phyloP scores from a whole-genome alignment of 2,113 vertebrate species.

The Lathamus discolor region DNA sequence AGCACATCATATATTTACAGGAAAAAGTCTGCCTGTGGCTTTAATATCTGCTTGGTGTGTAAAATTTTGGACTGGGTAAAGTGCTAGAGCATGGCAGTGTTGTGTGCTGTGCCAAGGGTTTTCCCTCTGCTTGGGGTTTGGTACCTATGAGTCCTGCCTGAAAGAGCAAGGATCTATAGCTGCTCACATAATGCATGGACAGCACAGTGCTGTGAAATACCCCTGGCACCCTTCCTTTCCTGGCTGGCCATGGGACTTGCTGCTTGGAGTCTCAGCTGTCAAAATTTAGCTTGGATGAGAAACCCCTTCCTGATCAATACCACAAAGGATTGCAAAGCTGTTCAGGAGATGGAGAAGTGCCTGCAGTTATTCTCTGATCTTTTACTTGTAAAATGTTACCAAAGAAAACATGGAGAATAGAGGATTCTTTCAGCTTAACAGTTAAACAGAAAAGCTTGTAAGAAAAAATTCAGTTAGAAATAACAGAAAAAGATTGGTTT shows the following conservation, averaged over 20 bases:
- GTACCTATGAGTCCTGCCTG: accelerated
- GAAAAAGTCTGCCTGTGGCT: background rate
- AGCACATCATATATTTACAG: background rate
- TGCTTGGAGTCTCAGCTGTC: background rate
- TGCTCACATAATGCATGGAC: accelerated
- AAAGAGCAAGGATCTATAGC: accelerated
- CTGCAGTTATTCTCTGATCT: background rate
- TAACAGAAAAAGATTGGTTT: background rate
- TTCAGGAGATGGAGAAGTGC: background rate
- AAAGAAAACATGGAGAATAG: background rate
- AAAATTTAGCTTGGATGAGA: background rate
- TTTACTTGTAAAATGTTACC: background rate
- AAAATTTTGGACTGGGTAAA: background rate
- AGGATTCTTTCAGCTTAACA: background rate
- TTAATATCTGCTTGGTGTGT: background rate
- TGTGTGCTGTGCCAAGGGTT: accelerated
- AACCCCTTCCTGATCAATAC: background rate
- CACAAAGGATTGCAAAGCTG: background rate
- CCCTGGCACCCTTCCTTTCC: background rate
- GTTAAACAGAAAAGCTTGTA: background rate
- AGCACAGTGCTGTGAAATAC: accelerated
- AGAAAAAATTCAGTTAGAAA: background rate
- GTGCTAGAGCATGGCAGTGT: accelerated
- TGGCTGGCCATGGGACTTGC: background rate
- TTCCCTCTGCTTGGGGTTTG: background rate